These are phyloP conservation scores for Burhinus bistriatus DNA, from an alignment of 2,113 vertebrate genomes.

Conservation along the genomic window DNA sequence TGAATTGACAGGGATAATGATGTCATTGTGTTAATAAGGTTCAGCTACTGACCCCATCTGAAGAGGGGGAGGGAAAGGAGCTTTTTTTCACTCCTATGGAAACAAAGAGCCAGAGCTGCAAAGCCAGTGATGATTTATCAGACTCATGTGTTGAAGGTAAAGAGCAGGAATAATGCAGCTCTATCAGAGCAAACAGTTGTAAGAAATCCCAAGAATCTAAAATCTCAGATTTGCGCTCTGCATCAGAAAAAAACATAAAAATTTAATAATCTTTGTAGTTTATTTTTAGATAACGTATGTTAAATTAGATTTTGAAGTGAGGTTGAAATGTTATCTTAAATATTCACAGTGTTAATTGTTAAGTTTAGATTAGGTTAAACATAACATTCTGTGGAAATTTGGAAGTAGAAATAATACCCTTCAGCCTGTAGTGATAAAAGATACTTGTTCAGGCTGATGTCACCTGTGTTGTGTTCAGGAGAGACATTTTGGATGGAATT, in stretches of 20 bases:
- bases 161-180: neutral
- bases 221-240: neutral
- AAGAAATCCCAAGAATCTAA: neutral
- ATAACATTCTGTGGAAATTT: neutral
- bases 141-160: neutral
- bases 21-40: neutral
- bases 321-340: neutral
- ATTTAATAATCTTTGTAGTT: neutral
- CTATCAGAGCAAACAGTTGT: neutral
- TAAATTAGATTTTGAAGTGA: neutral
- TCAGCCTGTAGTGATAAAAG: neutral
- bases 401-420: neutral
- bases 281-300: neutral
- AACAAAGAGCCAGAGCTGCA: neutral
- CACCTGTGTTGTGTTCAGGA: neutral
- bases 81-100: neutral
- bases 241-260: conserved; percentile 2
- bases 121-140: neutral
- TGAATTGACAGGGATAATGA: neutral
- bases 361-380: neutral
- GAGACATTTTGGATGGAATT: neutral
- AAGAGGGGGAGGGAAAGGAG: neutral
- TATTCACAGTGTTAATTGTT: neutral
- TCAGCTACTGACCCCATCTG: neutral
- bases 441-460: neutral